Evolutionary conservation across 2,797 vertebrate genomes (phyloP).

Genomic region (Acrocephalus scirpaceus): DNA sequence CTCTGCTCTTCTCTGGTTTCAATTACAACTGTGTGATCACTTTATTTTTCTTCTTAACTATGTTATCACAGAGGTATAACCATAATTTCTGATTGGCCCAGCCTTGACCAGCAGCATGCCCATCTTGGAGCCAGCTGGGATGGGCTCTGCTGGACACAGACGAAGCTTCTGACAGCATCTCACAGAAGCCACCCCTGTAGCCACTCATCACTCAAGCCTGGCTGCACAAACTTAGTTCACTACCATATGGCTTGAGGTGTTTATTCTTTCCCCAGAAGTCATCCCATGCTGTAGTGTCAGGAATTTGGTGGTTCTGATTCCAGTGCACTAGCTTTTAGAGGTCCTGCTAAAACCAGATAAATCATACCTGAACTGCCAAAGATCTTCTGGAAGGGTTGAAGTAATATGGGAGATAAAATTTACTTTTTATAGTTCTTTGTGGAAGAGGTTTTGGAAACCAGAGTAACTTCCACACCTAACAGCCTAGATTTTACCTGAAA

Average conservation of each 20-base stretch:
- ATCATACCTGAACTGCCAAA: not conserved
- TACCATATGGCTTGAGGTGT: not conserved
- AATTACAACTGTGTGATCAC: fast-evolving
- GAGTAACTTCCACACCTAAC: not conserved
- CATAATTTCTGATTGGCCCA: not conserved
- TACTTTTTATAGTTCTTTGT: not conserved
- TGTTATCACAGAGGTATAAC: no score
- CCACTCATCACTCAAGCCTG: not conserved
- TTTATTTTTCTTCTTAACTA: not conserved
- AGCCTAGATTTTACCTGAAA: not conserved
- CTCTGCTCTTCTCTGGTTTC: fast-evolving
- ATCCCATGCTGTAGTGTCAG: not conserved
- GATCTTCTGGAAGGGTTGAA: not conserved
- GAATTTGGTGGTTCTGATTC: not conserved
- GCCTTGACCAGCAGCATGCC: not conserved
- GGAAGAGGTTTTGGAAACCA: not conserved
- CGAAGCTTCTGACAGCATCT: not conserved
- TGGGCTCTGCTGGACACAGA: not conserved
- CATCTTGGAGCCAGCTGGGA: not conserved
- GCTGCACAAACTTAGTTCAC: not conserved
- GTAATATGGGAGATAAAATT: not conserved
- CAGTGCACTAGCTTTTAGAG: not conserved
- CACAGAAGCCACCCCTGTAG: not conserved
- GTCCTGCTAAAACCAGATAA: not conserved
- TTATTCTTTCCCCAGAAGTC: not conserved